Base-by-base conservation (phyloP, 2,113 vertebrate genomes). In the Rana temporaria region DNA sequence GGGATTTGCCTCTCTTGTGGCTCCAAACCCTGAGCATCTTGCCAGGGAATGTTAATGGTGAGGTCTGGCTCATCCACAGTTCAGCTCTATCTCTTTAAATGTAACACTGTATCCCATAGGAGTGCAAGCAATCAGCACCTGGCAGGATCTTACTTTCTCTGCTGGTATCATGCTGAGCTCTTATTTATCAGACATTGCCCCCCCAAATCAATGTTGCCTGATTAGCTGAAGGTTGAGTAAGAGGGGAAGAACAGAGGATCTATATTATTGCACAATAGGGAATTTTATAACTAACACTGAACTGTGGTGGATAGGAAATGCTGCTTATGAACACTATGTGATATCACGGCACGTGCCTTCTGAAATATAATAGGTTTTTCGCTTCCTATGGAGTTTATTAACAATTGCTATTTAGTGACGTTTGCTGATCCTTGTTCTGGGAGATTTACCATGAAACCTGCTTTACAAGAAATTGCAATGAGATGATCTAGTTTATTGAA, bases 121-220 rank as follows among this genome's bases (percentile, higher is more conserved):
- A 84, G 71, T 83, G 53, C 68, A 84, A 71, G 89, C 88, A 89
- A 90, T 89, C 85, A 86, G 84, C 81, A 82, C 82, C 65, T 84
- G 32, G 0, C 77, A 85, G 85, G 85, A 86, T 80, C 53, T 74
- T 16, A 1, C 48, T 66, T 82, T 88, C 88, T 85, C 88, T 90
- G 83, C 85, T 86, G 85, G 86, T 85, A 78, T 90, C 88, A 84
- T 0, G 78, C 87, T 87, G 89, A 57, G 83, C 73, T 77, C 78
- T 89, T 87, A 87, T 89, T 89, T 86, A 87, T 84, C 84, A 86
- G 84, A 84, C 85, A 87, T 86, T 87, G 81, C 84, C 74, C 15
- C 84, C 57, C 84, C 74, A 84, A 78, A 53, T 68, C 83, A 74
- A 84, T 19, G 75, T 70, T 86, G 70, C 59, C 59, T 83, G 81